Evolutionary conservation across 2,888 invertebrate genomes (phyloP).

Genomic region (Apodemia hepburni): DNA sequence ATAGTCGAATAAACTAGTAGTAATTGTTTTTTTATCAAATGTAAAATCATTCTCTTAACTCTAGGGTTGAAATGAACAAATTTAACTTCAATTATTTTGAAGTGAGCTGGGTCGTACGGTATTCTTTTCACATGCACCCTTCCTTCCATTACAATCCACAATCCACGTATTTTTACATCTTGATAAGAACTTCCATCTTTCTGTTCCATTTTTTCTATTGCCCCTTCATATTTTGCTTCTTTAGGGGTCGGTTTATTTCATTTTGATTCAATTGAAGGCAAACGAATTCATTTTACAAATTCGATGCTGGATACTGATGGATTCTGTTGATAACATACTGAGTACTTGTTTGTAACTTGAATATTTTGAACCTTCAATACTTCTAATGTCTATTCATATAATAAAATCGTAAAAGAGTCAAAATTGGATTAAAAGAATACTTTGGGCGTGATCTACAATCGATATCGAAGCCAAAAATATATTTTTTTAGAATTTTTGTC

Average conservation of each 20-base stretch:
- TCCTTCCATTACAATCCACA: conserved; percentile 73
- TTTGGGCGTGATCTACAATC: too few species aligned
- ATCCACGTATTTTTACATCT: conserved; percentile 69
- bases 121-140: conserved; percentile 74
- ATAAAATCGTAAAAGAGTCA: too few species aligned
- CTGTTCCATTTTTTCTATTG: conserved; percentile 53
- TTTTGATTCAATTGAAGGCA: conserved; percentile 70
- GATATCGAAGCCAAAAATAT: too few species aligned
- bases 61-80: conserved; percentile 71
- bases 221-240: conserved; percentile 52
- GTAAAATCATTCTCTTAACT: conserved; percentile 36
- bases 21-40: neutral
- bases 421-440: too few species aligned
- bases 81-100: conserved; percentile 78
- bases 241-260: conserved; percentile 68
- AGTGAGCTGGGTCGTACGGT: conserved; percentile 65
- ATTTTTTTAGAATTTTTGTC: too few species aligned
- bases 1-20: neutral
- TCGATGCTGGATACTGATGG: conserved; percentile 59
- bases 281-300: conserved; percentile 68
- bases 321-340: conserved; percentile 56
- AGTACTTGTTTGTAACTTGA: conserved; percentile 59
- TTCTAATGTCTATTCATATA: too few species aligned
- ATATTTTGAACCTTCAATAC: conserved; percentile 26
- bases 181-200: conserved; percentile 69